phyloP scores from a whole-genome alignment of 1,140 invertebrate species.

The Magallana ariakensis region DNA sequence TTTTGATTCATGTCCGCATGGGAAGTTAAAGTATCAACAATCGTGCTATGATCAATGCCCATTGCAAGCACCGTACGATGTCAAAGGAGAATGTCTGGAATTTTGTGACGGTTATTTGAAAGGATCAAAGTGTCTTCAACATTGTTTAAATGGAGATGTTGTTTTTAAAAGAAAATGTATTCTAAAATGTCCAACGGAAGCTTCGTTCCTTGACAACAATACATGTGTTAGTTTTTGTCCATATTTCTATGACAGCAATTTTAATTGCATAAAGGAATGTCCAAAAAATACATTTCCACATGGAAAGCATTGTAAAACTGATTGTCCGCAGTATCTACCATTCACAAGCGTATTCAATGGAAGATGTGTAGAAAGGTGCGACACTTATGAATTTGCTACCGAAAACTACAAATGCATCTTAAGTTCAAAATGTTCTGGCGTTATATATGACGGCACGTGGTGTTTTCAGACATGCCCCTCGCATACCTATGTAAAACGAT shows the following conservation, averaged over 20 bases:
- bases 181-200: background rate
- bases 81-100: background rate
- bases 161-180: background rate
- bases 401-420: background rate
- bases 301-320: background rate
- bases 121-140: background rate
- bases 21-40: background rate
- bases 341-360: background rate
- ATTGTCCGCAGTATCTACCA: background rate
- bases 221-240: background rate
- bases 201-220: background rate
- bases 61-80: background rate
- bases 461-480: background rate
- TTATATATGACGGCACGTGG: background rate
- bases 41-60: background rate
- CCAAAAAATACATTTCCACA: background rate
- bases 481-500: background rate
- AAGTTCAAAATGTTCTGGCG: background rate
- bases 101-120: background rate
- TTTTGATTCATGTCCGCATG: background rate
- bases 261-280: background rate
- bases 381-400: background rate
- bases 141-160: background rate
- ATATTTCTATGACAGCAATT: background rate
- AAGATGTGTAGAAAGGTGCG: background rate